These are phyloP conservation scores for Arge pagana DNA, from an alignment of 2,888 invertebrate species.

Conservation along the genomic window DNA sequence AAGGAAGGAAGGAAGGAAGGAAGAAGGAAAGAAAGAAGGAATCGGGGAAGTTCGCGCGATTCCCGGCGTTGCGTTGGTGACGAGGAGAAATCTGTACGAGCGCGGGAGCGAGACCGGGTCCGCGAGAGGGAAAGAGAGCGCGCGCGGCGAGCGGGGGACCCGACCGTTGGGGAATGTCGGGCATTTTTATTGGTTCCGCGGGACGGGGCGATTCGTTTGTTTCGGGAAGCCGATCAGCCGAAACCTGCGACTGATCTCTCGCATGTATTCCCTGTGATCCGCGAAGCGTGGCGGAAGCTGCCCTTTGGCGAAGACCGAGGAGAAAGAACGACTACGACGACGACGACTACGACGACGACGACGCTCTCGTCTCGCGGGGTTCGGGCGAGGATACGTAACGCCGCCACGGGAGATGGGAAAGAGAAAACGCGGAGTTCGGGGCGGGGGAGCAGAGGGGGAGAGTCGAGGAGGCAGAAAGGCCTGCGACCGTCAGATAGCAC, in stretches of 20 bases:
- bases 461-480: too few relatives aligned
- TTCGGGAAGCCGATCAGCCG: conserved; percentile 26
- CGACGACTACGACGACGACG: too few relatives aligned
- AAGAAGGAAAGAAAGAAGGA: conserved; percentile 23
- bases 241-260: conserved; percentile 26
- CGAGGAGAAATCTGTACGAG: conserved; percentile 28
- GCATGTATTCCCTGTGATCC: conserved; percentile 25
- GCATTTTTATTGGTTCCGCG: conserved; percentile 53
- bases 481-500: too few relatives aligned
- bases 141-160: conserved; percentile 48
- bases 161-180: conserved; percentile 54
- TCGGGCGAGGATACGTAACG: too few relatives aligned
- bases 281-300: conserved; percentile 21
- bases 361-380: too few relatives aligned
- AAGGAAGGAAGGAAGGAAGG: conserved; percentile 9
- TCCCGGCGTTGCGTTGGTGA: conserved; percentile 22
- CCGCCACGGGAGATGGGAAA: too few relatives aligned
- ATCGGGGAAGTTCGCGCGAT: conserved; percentile 21
- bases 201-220: conserved; percentile 29
- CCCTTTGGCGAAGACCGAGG: too few relatives aligned
- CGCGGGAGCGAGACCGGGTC: conserved; percentile 25
- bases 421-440: too few relatives aligned
- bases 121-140: conserved; percentile 30
- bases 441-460: too few relatives aligned
- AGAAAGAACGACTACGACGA: too few relatives aligned